phyloP scores from a whole-genome alignment of 2,888 invertebrate genomes.

The Gasteruption jaculator region DNA sequence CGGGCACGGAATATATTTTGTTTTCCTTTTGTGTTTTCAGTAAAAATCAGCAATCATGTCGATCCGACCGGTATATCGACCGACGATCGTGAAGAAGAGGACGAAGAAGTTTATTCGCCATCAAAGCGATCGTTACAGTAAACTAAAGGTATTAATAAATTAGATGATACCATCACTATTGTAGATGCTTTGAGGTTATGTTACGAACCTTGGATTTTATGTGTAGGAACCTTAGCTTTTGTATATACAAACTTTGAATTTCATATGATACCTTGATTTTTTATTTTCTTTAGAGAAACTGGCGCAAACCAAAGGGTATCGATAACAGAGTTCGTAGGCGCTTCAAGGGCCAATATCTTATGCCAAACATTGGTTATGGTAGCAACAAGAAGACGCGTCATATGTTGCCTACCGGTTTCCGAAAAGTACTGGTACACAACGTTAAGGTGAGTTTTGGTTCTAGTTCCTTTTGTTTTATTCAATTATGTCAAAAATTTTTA shows the following conservation, averaged over 20 bases:
- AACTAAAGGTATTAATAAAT: constrained; percentile 70
- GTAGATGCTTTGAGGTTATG: not conserved
- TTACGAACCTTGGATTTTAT: no score
- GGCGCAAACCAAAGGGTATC: constrained; percentile 99
- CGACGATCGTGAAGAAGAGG: constrained; percentile 93
- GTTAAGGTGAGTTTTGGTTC: constrained; percentile 60
- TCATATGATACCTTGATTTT: constrained; percentile 5
- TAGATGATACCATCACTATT: constrained; percentile 1
- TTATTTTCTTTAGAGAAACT: constrained; percentile 69
- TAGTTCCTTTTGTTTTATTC: constrained; percentile 10
- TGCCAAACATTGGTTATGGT: constrained; percentile 99
- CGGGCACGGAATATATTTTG: constrained; percentile 11
- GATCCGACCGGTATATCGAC: constrained; percentile 84
- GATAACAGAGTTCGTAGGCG: constrained; percentile 98
- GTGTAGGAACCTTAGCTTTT: no score
- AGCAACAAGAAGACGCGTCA: constrained; percentile 92
- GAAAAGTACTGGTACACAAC: constrained; percentile 90
- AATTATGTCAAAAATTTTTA: no score
- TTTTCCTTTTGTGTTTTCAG: constrained; percentile 33
- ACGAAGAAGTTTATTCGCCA: constrained; percentile 98
- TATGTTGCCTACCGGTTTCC: constrained; percentile 96
- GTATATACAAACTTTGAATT: not conserved
- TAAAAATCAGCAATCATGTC: constrained; percentile 64
- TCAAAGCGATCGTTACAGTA: constrained; percentile 96
- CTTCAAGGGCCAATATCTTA: constrained; percentile 98